Evolutionary conservation across 2,888 invertebrate species (phyloP).

Genomic region (Folsomia manolachei): DNA sequence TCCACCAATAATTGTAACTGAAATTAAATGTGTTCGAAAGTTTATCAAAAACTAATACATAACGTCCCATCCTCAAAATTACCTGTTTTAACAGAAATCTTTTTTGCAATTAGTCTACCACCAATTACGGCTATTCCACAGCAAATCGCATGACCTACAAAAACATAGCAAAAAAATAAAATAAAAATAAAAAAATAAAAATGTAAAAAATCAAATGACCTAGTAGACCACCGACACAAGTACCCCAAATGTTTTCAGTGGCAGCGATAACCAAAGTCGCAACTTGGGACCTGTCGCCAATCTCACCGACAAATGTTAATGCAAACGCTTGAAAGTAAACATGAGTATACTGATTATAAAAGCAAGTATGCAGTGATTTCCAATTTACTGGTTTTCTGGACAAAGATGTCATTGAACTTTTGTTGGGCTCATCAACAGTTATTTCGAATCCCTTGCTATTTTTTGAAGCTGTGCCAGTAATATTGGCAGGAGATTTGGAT

Average conservation of each 20-base stretch:
- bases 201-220: too few species aligned
- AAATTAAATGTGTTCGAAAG: background rate
- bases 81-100: constrained; percentile 96
- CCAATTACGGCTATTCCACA: constrained; percentile 96
- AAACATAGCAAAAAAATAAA: too few species aligned
- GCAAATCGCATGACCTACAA: constrained; percentile 90
- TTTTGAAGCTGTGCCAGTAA: too few species aligned
- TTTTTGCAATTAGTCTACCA: constrained; percentile 92
- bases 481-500: too few species aligned
- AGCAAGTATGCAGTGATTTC: too few species aligned
- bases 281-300: constrained; percentile 97
- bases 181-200: too few species aligned
- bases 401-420: too few species aligned
- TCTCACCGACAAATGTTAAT: constrained; percentile 96
- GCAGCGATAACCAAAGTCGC: constrained; percentile 97
- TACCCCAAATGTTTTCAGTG: constrained; percentile 89
- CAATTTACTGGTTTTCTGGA: too few species aligned
- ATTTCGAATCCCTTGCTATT: too few species aligned
- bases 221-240: constrained; percentile 85
- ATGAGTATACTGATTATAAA: constrained; percentile 33
- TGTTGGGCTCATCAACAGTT: too few species aligned
- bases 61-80: constrained; percentile 34
- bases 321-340: constrained; percentile 67
- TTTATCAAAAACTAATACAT: too few species aligned
- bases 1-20: constrained; percentile 95